Evolutionary conservation across 2,797 vertebrate species (phyloP), one percentile per base, ranked within the genome.

Genomic region (Perodicticus potto): DNA sequence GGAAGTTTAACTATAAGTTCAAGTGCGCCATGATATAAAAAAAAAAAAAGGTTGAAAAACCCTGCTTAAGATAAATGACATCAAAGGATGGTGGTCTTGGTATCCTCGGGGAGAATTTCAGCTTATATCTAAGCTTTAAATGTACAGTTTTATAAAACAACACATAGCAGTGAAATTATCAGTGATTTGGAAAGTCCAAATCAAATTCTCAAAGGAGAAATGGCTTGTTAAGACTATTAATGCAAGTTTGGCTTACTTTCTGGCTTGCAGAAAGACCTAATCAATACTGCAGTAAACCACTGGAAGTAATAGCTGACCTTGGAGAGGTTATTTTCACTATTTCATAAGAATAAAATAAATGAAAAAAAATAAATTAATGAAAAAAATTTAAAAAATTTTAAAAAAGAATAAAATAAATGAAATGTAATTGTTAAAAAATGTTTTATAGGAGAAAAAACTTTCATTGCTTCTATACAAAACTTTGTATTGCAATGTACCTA

Each of bases 291-390:
- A 34, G 43, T 55, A 55, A 95, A 94, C 40, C 34, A 67, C 34
- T 40, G 40, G 89, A 70, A 76, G 67, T 57, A 90, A 89, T 49
- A 77, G 40, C 16, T 74, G 81, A 84, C 34, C 34, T 73, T 77
- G 11, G 22, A 82, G n/a, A 83, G 84, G 4, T 12, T 27, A 1
- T 40, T 83, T 82, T 81, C 34, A 40, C 55, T 70, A 34, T 22
- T 49, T 91, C 78, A 27, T 53, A 55, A 81, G 45, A 96, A 92
- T 91, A 78, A 86, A 83, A 86, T 43, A n/a, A 86, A 63, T 10
- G 5, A 5, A 87, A 78, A n/a, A n/a, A n/a, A n/a, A n/a, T n/a
- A n/a, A n/a, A n/a, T n/a, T n/a, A n/a, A n/a, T n/a, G n/a, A n/a
- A n/a, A n/a, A n/a, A n/a, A n/a, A n/a, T n/a, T n/a, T n/a, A n/a